Evolutionary conservation across 2,888 invertebrate genomes (phyloP).

Genomic region (Scaptomyza flava): DNA sequence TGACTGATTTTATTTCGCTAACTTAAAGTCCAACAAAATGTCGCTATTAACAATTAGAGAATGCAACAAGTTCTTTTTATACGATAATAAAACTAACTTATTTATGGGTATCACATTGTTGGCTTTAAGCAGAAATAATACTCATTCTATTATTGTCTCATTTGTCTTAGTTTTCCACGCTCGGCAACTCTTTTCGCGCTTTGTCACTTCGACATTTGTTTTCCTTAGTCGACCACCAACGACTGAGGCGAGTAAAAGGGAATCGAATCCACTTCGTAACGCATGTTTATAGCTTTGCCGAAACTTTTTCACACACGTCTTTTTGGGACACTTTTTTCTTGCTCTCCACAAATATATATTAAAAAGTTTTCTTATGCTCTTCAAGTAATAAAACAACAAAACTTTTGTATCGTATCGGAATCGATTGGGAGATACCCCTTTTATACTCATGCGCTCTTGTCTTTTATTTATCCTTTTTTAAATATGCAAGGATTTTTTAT

Average conservation of each 20-base stretch:
- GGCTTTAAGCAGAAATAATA: conserved; percentile 56
- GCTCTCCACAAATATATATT: conserved; percentile 42
- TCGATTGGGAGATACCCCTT: conserved; percentile 20
- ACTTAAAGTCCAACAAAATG: background rate
- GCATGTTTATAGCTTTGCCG: conserved; percentile 67
- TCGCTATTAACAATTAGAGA: conserved; percentile 25
- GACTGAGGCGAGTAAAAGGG: conserved; percentile 12
- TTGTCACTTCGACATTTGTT: conserved; percentile 72
- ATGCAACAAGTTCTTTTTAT: conserved; percentile 34
- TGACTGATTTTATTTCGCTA: conserved; percentile 4
- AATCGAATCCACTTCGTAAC: conserved; percentile 58
- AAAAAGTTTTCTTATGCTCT: conserved; percentile 57
- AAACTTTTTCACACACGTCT: conserved; percentile 63
- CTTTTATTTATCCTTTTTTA: too few species aligned
- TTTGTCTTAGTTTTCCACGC: conserved; percentile 70
- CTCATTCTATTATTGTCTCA: conserved; percentile 67
- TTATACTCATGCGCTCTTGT: background rate
- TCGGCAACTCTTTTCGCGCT: conserved; percentile 67
- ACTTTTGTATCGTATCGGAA: background rate
- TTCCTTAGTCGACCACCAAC: conserved; percentile 65
- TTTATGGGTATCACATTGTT: conserved; percentile 29
- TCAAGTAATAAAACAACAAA: conserved; percentile 26
- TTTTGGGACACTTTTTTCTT: conserved; percentile 45
- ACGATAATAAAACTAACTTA: conserved; percentile 34
- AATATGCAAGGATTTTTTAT: too few species aligned